phyloP scores from a whole-genome alignment of 1,140 invertebrate species.

The Oncopeltus fasciatus region DNA sequence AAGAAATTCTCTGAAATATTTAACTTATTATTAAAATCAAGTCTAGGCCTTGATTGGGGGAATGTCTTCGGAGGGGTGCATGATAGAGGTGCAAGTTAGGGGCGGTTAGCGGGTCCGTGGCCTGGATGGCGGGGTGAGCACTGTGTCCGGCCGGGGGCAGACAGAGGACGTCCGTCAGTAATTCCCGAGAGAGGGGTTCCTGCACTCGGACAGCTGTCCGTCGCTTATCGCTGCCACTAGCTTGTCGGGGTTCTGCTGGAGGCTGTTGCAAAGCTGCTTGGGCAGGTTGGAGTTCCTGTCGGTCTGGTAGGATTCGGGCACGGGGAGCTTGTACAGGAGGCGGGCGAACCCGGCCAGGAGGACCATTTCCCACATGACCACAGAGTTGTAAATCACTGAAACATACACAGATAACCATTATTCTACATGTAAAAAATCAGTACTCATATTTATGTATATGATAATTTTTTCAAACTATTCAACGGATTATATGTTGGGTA shows the following conservation, averaged over 20 bases:
- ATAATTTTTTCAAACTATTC: too few relatives aligned
- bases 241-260: neutral
- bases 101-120: too few relatives aligned
- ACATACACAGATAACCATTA: neutral
- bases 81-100: too few relatives aligned
- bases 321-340: constrained; percentile 34
- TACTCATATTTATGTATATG: too few relatives aligned
- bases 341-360: constrained; percentile 38
- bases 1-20: too few relatives aligned
- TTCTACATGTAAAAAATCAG: neutral
- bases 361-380: constrained; percentile 44
- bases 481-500: too few relatives aligned
- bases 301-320: constrained; percentile 27
- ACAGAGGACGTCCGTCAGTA: neutral
- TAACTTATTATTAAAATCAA: too few relatives aligned
- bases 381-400: constrained; percentile 42
- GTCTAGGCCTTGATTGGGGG: too few relatives aligned
- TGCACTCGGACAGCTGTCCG: neutral
- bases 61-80: too few relatives aligned
- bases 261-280: neutral
- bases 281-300: constrained; percentile 13
- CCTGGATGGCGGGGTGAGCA: too few relatives aligned
- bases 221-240: neutral
- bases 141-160: too few relatives aligned
- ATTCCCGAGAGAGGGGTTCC: neutral